These are phyloP conservation scores for Sebastes trivittatus DNA, from an alignment of 2,797 vertebrate genomes.

Conservation along the genomic window DNA sequence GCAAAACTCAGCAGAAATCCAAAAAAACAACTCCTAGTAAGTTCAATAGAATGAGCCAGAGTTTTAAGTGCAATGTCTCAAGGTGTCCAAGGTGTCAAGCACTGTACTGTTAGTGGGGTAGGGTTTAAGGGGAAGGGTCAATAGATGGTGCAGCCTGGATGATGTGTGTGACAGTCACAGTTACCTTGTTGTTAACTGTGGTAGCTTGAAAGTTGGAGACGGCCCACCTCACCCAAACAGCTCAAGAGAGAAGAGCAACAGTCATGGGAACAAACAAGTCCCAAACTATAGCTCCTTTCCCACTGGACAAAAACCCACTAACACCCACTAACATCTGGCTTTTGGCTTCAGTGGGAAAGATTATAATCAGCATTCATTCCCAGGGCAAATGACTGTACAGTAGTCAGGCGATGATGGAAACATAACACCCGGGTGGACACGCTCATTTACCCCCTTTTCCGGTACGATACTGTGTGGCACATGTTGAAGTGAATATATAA, in stretches of 20 bases:
- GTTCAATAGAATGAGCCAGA: neutral
- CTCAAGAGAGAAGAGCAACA: neutral
- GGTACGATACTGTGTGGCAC: too few species aligned
- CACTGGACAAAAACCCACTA: too few species aligned
- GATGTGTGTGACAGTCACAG: neutral
- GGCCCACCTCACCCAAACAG: neutral
- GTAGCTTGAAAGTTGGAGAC: neutral
- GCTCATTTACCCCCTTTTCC: too few species aligned
- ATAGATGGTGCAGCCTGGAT: neutral
- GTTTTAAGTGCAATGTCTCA: neutral
- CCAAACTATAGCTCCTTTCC: neutral
- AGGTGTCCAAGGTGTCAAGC: neutral
- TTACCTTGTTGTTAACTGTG: neutral
- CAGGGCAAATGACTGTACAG: too few species aligned
- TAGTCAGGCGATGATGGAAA: too few species aligned
- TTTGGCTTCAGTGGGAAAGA: too few species aligned
- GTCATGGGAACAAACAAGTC: slow-evolving; percentile 12
- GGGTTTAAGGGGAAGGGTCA: neutral
- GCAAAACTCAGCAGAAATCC: neutral
- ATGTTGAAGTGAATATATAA: too few species aligned
- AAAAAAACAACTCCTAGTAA: neutral
- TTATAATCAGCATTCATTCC: too few species aligned
- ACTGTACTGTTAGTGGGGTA: neutral
- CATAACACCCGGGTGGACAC: too few species aligned
- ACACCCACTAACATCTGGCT: too few species aligned